phyloP scores from a whole-genome alignment of 2,113 vertebrate genomes.

The Mesocricetus auratus region DNA sequence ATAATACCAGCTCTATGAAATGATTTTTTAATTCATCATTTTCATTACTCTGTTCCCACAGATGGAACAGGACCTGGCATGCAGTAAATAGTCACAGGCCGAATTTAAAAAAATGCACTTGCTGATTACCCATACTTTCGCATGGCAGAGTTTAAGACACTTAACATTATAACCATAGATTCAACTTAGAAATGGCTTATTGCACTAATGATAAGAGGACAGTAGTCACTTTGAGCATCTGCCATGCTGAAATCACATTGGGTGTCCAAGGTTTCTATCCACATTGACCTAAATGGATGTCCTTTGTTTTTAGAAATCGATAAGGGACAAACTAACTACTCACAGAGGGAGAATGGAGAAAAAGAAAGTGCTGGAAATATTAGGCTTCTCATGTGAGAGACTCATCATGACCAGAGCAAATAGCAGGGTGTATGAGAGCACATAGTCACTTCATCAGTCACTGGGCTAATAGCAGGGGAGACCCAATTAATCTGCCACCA shows the following conservation, averaged over 20 bases:
- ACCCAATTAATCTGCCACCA: too few relatives aligned
- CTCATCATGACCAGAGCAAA: neutral
- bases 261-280: neutral
- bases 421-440: neutral
- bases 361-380: neutral
- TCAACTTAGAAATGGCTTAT: constrained; percentile 22
- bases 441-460: neutral
- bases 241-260: neutral
- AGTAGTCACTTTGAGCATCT: neutral
- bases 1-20: neutral
- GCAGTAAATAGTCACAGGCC: neutral
- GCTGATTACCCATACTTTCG: neutral
- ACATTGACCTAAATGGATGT: neutral
- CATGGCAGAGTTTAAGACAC: neutral
- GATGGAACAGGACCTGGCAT: neutral
- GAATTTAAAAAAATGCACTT: neutral
- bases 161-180: neutral
- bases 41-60: neutral
- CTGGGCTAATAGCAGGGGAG: neutral
- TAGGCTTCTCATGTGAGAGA: neutral
- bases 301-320: neutral
- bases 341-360: neutral
- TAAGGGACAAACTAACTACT: neutral
- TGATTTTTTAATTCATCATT: neutral
- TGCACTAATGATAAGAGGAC: neutral